Evolutionary conservation across 2,888 invertebrate species (phyloP).

Genomic region (Congeria kusceri): DNA sequence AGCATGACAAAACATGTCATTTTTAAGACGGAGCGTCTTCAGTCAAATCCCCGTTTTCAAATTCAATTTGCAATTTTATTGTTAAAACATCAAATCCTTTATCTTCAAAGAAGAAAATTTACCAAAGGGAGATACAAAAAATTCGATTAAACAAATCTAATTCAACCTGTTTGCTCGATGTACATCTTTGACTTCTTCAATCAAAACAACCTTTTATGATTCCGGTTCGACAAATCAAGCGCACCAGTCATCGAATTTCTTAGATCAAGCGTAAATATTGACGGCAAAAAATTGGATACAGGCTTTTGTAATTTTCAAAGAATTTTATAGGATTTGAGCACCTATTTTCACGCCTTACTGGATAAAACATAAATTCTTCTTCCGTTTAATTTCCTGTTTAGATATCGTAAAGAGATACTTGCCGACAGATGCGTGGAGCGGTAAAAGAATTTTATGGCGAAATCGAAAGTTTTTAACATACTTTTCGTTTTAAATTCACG

Average conservation of each 20-base stretch:
- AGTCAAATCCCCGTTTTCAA: constrained; percentile 5
- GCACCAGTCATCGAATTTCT: constrained; percentile 39
- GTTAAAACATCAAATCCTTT: constrained; percentile 29
- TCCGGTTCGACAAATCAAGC: constrained; percentile 40
- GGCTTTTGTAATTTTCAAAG: constrained; percentile 30
- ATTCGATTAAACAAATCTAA: constrained; percentile 47
- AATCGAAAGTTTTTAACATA: constrained; percentile 23
- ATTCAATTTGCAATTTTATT: constrained; percentile 40
- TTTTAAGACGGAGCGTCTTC: neutral
- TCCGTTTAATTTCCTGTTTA: constrained; percentile 65
- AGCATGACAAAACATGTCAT: constrained; percentile 3
- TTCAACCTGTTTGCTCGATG: constrained; percentile 25
- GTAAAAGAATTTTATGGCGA: constrained; percentile 11
- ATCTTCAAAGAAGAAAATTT: constrained; percentile 37
- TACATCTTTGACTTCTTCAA: constrained; percentile 17
- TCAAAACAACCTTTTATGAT: constrained; percentile 41
- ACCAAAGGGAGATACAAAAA: constrained; percentile 26
- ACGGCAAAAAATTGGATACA: constrained; percentile 34
- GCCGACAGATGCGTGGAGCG: constrained; percentile 28
- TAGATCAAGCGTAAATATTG: constrained; percentile 36
- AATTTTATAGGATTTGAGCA: constrained; percentile 36
- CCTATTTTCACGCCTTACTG: constrained; percentile 46
- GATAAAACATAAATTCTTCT: constrained; percentile 57
- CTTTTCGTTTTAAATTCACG: constrained; percentile 39
- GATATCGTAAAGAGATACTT: constrained; percentile 52